Base-by-base conservation (phyloP, 2,113 vertebrate species). In the Oceanodroma tethys region DNA sequence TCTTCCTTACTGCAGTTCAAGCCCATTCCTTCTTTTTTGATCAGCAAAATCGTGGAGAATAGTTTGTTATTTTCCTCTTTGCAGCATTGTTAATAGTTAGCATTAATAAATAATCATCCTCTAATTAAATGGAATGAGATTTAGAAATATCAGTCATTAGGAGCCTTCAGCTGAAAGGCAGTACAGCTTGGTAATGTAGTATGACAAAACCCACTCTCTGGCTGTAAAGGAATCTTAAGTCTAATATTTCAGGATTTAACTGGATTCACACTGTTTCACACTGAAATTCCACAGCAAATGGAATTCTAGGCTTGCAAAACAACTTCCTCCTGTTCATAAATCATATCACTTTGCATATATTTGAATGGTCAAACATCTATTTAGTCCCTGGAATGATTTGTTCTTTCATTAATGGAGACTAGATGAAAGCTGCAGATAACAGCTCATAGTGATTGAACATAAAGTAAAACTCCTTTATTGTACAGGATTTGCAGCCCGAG, bases 341-440 rank as follows among this genome's bases (percentile, higher is more conserved):
- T 95, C 88, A 36, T 96, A 96, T 83, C 87, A 91, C 89, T 98
- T 97, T 96, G 90, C 95, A 94, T 94, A 92, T 76, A 88, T 80
- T 89, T 94, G 85, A 95, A 90, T 97, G 92, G 87, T 80, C 93
- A 90, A 93, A 93, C 88, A 93, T 85, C 81, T 90, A 93, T 80
- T 91, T 89, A 95, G 90, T 82, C 90, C 65, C 73, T 68, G 87
- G 83, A 88, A 95, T 97, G 84, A 90, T 95, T 97, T 95, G 94
- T 95, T 94, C 75, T 98, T 97, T 98, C 94, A 96, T 91, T 97
- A 92, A 95, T 85, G 85, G 89, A 95, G 95, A 97, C 97, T 96
- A 98, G 97, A 98, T 97, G 95, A 96, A 81, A 96, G 95, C 65
- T 13, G 50, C 76, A 96, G 96, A 96, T 97, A 97, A 95, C 48